Conservation (phyloP, 2,113 vertebrate genomes). For the Procavia capensis region DNA sequence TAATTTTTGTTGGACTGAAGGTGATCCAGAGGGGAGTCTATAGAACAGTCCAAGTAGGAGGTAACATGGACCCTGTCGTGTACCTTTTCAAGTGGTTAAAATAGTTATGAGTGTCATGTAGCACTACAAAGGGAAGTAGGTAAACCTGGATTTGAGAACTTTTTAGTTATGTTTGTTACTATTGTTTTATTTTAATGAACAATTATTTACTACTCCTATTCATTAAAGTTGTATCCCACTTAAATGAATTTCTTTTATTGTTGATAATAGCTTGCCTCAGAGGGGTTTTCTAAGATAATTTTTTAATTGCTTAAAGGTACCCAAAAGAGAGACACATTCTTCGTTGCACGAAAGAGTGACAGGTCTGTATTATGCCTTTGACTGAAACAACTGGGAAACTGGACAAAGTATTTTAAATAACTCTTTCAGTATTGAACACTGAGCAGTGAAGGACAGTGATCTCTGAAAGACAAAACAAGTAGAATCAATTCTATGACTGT, state of each 20-base stretch:
- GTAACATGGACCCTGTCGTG: background rate
- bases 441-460: background rate
- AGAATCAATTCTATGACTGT: background rate
- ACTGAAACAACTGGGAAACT: background rate
- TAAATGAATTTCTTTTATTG: constrained; percentile 11
- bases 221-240: background rate
- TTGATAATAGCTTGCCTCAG: background rate
- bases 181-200: constrained; percentile 5
- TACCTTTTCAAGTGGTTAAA: background rate
- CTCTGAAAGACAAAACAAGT: background rate
- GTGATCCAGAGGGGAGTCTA: background rate
- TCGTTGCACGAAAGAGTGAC: background rate
- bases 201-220: background rate
- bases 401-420: background rate
- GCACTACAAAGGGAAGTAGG: background rate
- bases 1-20: background rate
- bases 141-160: background rate
- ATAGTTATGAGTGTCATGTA: background rate
- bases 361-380: background rate
- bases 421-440: background rate
- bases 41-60: background rate
- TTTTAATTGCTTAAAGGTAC: constrained; percentile 3
- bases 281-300: constrained; percentile 15
- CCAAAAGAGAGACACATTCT: background rate
- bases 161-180: background rate